Percentiles rank a stretch among this genome's conserved stretches.
Evolutionary conservation across 2,113 vertebrate genomes (phyloP).

Genomic region (Engraulis encrasicolus): DNA sequence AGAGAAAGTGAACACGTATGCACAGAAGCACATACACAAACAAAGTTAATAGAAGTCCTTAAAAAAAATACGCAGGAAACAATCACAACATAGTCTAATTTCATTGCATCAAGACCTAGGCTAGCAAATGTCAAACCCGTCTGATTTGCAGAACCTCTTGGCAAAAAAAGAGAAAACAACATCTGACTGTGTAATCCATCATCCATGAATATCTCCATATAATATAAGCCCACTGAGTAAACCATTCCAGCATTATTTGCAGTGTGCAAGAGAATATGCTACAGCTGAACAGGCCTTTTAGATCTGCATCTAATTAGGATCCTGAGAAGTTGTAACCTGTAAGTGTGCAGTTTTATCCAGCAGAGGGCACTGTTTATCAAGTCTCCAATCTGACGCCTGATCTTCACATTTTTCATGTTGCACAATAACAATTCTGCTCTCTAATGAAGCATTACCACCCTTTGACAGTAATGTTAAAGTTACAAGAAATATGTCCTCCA

Average conservation of each 20-base stretch:
- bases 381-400: neutral
- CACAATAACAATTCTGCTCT: no score
- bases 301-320: neutral
- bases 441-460: neutral
- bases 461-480: neutral
- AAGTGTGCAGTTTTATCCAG: neutral
- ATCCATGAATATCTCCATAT: neutral
- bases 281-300: neutral
- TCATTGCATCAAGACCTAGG: no score
- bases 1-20: no score
- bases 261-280: neutral
- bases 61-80: no score
- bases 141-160: no score
- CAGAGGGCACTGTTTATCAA: constrained; percentile 1
- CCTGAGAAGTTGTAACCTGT: neutral
- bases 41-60: no score
- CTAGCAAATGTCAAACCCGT: no score
- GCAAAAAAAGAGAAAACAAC: no score
- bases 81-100: no score
- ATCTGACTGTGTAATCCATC: neutral
- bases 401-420: neutral
- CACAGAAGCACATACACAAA: no score
- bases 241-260: neutral
- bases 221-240: neutral
- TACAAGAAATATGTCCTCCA: neutral